These are phyloP conservation scores for Calyptommatus sinebrachiatus DNA, from an alignment of 2,113 vertebrate genomes.

Conservation along the genomic window DNA sequence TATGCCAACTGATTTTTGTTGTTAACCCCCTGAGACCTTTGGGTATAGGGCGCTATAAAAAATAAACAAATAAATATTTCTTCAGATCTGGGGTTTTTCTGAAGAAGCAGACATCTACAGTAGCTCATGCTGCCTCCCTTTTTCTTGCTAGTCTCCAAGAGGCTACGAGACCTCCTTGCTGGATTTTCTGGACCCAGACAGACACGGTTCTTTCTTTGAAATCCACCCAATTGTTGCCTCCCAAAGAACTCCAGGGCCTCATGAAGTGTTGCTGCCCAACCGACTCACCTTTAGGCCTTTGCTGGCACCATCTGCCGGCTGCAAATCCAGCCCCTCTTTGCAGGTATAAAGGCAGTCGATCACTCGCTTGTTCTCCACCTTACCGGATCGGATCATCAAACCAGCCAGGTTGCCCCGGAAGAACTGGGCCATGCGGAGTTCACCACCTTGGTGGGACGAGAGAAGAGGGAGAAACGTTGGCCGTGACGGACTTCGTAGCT, in stretches of 20 bases:
- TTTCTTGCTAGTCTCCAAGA: no score
- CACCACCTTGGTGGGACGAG: conserved; percentile 74
- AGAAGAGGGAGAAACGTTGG: rapidly evolving
- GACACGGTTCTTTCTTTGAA: no score
- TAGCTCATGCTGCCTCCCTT: no score
- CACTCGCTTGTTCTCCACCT: conserved; percentile 93
- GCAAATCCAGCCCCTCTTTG: conserved; percentile 93
- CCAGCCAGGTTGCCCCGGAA: conserved; percentile 93
- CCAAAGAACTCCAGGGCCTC: no score
- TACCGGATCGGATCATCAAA: conserved; percentile 89
- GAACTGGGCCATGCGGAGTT: conserved; percentile 88
- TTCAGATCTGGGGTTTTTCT: no score
- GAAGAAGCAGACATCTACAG: no score
- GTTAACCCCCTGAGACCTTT: no score
- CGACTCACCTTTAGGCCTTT: conserved; percentile 85
- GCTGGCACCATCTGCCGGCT: conserved; percentile 78
- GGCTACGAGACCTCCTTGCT: no score
- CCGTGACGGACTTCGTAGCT: rapidly evolving
- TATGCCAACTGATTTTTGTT: no score
- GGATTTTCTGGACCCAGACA: no score
- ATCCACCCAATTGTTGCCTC: background rate
- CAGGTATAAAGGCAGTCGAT: conserved; percentile 98
- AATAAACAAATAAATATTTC: no score
- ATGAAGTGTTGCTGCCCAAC: rapidly evolving
- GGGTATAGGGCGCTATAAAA: no score